phyloP scores from a whole-genome alignment of 2,888 invertebrate genomes.

The Diplolepis rosae region DNA sequence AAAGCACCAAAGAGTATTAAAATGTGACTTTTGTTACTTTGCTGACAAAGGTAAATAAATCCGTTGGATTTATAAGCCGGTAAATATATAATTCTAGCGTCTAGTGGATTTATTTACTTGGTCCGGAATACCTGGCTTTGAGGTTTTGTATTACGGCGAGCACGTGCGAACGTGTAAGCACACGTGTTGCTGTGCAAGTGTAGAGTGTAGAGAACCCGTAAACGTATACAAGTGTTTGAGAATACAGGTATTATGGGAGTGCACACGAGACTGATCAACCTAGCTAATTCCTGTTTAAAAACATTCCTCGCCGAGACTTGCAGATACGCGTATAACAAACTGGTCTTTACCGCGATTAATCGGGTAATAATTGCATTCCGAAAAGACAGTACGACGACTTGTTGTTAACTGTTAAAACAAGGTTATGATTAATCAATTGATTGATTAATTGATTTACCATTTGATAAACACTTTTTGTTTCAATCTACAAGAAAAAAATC shows the following conservation, averaged over 20 bases:
- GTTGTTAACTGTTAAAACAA: slow-evolving; percentile 10
- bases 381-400: slow-evolving; percentile 9
- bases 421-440: slow-evolving; percentile 1
- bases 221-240: slow-evolving; percentile 24
- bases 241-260: slow-evolving; percentile 4
- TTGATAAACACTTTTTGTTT: background rate
- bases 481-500: background rate
- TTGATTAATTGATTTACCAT: background rate
- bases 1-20: background rate
- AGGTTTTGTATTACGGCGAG: slow-evolving; percentile 37
- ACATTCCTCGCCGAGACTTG: slow-evolving; percentile 19
- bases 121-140: background rate
- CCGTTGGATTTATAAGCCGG: slow-evolving; percentile 24
- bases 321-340: slow-evolving; percentile 14
- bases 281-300: slow-evolving; percentile 23
- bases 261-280: slow-evolving; percentile 32
- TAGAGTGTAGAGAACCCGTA: background rate
- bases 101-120: slow-evolving; percentile 45
- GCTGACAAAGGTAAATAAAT: slow-evolving; percentile 23
- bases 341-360: slow-evolving; percentile 24
- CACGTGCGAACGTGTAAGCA: slow-evolving; percentile 41
- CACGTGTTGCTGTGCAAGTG: slow-evolving; percentile 41
- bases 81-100: too few species aligned
- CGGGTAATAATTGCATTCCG: slow-evolving; percentile 18
- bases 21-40: slow-evolving; percentile 19